Base-by-base conservation (phyloP, 2,113 vertebrate species). In the Diglossa brunneiventris region DNA sequence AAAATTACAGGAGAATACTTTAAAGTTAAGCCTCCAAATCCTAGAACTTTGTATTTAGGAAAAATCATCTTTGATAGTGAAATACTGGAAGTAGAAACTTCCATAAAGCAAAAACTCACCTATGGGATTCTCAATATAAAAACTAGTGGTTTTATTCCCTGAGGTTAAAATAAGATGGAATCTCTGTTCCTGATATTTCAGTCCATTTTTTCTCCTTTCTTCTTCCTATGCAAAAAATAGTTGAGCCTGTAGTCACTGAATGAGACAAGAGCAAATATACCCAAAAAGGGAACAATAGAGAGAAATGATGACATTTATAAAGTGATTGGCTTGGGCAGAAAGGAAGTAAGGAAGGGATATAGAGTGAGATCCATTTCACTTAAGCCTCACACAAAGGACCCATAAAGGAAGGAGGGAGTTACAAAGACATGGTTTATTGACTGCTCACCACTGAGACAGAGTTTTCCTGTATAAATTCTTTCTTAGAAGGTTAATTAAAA, bases 351-450 rank as follows among this genome's bases (percentile, higher is more conserved):
- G 64, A 92, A 79, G 27, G 62, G 49, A 87, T 76, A 75, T 7
- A 90, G 76, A 67, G 83, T 4, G 55, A 96, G 85, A 96, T 92
- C 85, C 53, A 91, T 95, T 96, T 90, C 94, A 90, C 79, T 96
- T 94, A 82, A 97, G 87, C 87, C 56, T 89, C 66, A 39, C 80
- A 94, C 75, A 96, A 92, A 96, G 61, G 84, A 41, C 70, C 79
- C 72, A 81, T 87, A 72, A 94, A 94, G 79, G 83, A 77, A 87
- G 92, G 83, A 92, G 90, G 76, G 78, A 94, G 93, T 92, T 87
- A 84, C 69, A 93, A 73, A 96, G 93, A 91, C 87, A 95, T 50
- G 72, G 87, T 95, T 94, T 96, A 97, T 94, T 96, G 94, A 96
- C 93, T 1, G 30, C 72, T 89, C 77, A 87, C 85, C 79, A 80